Conservation (phyloP, 2,888 invertebrate species). For the Sphaerophoria rueppellii region DNA sequence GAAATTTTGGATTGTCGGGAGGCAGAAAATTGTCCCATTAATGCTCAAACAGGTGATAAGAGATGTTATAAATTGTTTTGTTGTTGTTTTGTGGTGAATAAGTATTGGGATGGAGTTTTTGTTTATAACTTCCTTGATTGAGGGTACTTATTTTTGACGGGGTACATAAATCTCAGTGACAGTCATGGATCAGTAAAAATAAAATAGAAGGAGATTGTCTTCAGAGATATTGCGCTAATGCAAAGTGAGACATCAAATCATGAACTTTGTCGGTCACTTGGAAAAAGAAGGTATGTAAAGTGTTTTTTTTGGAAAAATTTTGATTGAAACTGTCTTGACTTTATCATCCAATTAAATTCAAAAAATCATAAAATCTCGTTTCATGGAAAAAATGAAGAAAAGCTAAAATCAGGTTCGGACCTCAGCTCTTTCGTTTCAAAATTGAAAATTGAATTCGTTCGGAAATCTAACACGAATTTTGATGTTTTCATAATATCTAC, state of each 20-base stretch:
- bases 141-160: slow-evolving; percentile 1
- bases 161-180: slow-evolving; percentile 29
- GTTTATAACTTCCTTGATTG: slow-evolving; percentile 30
- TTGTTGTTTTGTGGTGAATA: background rate
- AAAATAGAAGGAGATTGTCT: slow-evolving; percentile 2
- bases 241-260: slow-evolving; percentile 21
- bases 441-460: no score
- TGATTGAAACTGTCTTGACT: no score
- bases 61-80: background rate
- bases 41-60: slow-evolving; percentile 56
- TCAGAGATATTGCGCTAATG: background rate
- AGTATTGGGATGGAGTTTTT: background rate
- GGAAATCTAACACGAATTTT: no score
- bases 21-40: slow-evolving; percentile 59
- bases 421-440: no score
- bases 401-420: no score
- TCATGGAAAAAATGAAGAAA: no score
- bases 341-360: no score
- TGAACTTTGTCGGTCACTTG: slow-evolving; percentile 41
- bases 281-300: background rate
- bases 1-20: slow-evolving; percentile 21
- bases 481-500: no score
- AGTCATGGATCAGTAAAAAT: slow-evolving; percentile 30
- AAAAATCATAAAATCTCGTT: no score
- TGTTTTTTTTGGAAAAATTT: background rate